phyloP scores from a whole-genome alignment of 2,797 vertebrate genomes.

The Parotocinclus haroldoi region DNA sequence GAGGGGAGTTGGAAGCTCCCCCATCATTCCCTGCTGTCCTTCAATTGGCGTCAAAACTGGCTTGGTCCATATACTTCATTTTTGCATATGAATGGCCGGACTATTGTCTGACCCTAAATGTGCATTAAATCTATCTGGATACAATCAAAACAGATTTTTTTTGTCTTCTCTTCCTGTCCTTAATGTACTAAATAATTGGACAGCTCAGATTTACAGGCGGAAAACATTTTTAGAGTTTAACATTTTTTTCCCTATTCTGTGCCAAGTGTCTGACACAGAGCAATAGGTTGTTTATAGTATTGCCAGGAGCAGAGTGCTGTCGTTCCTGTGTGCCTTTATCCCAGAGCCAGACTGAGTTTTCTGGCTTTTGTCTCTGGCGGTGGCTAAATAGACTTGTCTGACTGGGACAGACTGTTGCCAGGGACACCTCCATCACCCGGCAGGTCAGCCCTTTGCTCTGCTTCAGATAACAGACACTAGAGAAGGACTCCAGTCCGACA shows the following conservation, averaged over 20 bases:
- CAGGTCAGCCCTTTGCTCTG: slow-evolving; percentile 43
- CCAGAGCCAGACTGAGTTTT: slow-evolving; percentile 40
- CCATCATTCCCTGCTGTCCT: slow-evolving; percentile 67
- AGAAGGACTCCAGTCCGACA: slow-evolving; percentile 10
- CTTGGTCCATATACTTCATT: slow-evolving; percentile 65
- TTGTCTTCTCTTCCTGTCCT: slow-evolving; percentile 47
- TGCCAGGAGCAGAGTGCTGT: slow-evolving; percentile 36
- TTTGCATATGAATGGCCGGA: slow-evolving; percentile 70
- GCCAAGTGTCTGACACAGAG: slow-evolving; percentile 35
- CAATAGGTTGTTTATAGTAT: slow-evolving; percentile 50
- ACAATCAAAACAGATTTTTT: slow-evolving; percentile 55
- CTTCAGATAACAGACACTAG: slow-evolving; percentile 32
- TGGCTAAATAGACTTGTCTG: slow-evolving; percentile 46
- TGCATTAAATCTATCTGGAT: slow-evolving; percentile 77
- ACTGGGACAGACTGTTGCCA: slow-evolving; percentile 39
- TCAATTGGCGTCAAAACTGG: slow-evolving; percentile 66
- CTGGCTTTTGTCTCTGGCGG: slow-evolving; percentile 40
- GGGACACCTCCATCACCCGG: slow-evolving; percentile 33
- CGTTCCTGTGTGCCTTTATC: slow-evolving; percentile 37
- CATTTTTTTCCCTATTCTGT: slow-evolving; percentile 31
- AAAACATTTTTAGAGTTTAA: slow-evolving; percentile 49
- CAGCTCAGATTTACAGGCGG: slow-evolving; percentile 52
- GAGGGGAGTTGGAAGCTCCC: slow-evolving; percentile 45
- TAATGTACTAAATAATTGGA: slow-evolving; percentile 72
- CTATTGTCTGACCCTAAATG: slow-evolving; percentile 67